Evolutionary conservation across 2,113 vertebrate species (phyloP).

Genomic region (Apistogramma diplotaenia): DNA sequence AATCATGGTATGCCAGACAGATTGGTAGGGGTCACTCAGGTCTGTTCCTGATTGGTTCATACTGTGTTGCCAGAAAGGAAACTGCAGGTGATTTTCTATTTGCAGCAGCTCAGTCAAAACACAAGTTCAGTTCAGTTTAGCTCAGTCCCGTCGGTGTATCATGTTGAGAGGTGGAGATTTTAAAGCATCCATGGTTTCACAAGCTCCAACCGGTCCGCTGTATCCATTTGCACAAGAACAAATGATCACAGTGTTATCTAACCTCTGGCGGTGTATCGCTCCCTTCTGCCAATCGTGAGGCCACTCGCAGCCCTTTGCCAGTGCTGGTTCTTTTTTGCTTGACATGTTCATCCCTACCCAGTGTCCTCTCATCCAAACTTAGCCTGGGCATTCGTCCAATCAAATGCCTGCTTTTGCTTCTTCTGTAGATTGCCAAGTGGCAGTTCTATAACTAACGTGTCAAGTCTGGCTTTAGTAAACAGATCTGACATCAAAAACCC

Average conservation of each 20-base stretch:
- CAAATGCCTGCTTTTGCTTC: conserved; percentile 33
- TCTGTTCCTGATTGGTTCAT: not conserved
- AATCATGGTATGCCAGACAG: not conserved
- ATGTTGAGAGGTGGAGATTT: not conserved
- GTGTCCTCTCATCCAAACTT: conserved; percentile 53
- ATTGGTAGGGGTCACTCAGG: not conserved
- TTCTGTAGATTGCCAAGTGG: conserved; percentile 35
- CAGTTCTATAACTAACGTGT: conserved; percentile 44
- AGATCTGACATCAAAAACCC: conserved; percentile 36
- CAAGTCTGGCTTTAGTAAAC: conserved; percentile 46
- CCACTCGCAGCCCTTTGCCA: not conserved
- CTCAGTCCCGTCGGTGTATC: not conserved
- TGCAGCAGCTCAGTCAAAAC: conserved; percentile 1
- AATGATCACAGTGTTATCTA: not conserved
- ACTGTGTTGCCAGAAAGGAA: not conserved
- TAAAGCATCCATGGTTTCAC: not conserved
- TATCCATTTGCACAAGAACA: not conserved
- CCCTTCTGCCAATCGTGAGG: not conserved
- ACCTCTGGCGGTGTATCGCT: not conserved
- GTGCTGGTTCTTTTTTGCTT: not conserved
- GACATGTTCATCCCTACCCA: conserved; percentile 23
- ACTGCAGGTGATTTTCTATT: not conserved
- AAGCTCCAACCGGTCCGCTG: not conserved
- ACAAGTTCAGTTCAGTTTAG: not conserved
- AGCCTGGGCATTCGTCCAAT: conserved; percentile 50